Conservation (phyloP, 2,113 vertebrate species). For the Macrotis lagotis region DNA sequence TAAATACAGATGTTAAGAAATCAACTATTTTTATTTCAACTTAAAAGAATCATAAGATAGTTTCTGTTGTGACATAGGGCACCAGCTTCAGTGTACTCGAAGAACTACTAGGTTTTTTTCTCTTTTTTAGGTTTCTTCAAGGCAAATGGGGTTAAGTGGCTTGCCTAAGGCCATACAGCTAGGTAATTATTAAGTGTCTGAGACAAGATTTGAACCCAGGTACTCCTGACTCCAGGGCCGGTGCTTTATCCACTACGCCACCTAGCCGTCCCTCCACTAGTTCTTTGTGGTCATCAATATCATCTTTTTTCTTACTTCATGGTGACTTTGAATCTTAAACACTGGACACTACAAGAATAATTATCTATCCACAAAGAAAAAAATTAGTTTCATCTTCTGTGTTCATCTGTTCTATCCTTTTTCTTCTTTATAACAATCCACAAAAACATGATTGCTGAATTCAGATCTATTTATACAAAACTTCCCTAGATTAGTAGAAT, state of each 20-base stretch:
- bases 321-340: neutral
- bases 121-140: no score
- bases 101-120: neutral
- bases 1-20: neutral
- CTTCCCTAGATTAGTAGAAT: neutral
- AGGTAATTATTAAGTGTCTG: no score
- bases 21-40: neutral
- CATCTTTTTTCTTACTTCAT: neutral
- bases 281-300: neutral
- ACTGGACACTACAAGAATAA: neutral
- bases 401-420: neutral
- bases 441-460: neutral
- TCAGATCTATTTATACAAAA: neutral
- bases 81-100: neutral
- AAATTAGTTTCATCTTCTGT: neutral
- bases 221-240: no score
- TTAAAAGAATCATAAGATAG: neutral
- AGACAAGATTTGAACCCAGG: no score
- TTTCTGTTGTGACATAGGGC: neutral
- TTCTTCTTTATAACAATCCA: neutral
- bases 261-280: no score
- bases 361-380: neutral
- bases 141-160: no score
- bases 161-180: no score
- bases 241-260: no score